Evolutionary conservation across 1,140 invertebrate genomes (phyloP).

Genomic region (Sycophaga agraensis): DNA sequence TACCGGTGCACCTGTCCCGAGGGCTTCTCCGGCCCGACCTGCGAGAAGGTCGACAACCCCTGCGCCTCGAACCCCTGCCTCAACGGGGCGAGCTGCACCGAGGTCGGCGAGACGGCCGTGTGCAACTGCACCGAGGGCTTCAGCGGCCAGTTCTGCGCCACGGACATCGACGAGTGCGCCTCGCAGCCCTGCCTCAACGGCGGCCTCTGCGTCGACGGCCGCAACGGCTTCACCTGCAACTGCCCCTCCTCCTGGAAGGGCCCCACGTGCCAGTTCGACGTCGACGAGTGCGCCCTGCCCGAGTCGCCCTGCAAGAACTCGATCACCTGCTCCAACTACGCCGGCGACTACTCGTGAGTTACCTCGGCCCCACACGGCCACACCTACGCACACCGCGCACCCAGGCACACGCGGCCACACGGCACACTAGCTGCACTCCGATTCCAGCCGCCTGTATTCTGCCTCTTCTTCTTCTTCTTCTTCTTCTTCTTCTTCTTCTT

Average conservation of each 20-base stretch:
- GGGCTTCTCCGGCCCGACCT: slow-evolving; percentile 88
- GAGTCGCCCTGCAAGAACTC: slow-evolving; percentile 78
- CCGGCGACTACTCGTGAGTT: slow-evolving; percentile 74
- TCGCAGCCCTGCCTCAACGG: slow-evolving; percentile 84
- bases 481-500: no score
- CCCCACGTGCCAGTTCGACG: slow-evolving; percentile 72
- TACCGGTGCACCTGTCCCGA: slow-evolving; percentile 90
- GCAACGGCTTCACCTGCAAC: slow-evolving; percentile 74
- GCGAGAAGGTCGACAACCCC: slow-evolving; percentile 88
- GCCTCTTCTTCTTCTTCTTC: no score
- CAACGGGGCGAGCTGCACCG: slow-evolving; percentile 79
- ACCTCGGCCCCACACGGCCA: no score
- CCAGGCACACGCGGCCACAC: no score
- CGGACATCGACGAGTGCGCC: slow-evolving; percentile 81
- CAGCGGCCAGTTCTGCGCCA: slow-evolving; percentile 77
- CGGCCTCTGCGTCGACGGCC: slow-evolving; percentile 78
- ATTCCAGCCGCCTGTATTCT: no score
- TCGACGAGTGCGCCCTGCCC: slow-evolving; percentile 59
- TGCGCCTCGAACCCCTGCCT: slow-evolving; percentile 86
- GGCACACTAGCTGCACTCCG: no score
- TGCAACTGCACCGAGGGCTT: slow-evolving; percentile 88
- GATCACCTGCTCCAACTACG: slow-evolving; percentile 74
- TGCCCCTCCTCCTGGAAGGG: slow-evolving; percentile 83
- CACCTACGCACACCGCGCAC: no score
- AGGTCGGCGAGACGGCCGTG: slow-evolving; percentile 52